Conservation (phyloP, 92 coral and sea anemone species). For the Porites lobata region DNA sequence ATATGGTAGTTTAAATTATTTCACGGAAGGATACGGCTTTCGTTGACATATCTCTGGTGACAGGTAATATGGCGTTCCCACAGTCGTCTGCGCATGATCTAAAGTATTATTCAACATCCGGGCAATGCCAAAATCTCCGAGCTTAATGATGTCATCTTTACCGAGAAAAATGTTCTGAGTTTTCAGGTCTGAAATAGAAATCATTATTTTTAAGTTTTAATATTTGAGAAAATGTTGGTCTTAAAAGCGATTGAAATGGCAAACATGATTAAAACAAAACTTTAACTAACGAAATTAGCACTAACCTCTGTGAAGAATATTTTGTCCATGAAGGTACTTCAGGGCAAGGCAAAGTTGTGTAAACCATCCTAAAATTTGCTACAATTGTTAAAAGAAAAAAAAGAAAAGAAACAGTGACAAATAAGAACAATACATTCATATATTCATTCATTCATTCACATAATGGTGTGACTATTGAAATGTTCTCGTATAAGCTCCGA, state of each 20-base stretch:
- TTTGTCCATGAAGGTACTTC: conserved; percentile 89
- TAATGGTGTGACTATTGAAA: no score
- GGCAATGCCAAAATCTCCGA: conserved; percentile 99
- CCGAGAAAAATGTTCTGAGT: conserved; percentile 91
- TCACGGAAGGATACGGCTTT: conserved; percentile 92
- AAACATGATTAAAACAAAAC: background rate
- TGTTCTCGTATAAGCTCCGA: no score
- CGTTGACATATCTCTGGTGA: conserved; percentile 98
- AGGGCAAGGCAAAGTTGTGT: conserved; percentile 91
- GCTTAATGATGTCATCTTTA: conserved; percentile 90
- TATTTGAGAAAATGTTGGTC: background rate
- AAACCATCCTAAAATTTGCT: conserved; percentile 93
- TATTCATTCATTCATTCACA: no score
- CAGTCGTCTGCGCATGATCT: conserved; percentile 98
- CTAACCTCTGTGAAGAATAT: conserved; percentile 94
- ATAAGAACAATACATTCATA: conserved; percentile 12
- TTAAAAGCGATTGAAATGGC: background rate
- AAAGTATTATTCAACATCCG: conserved; percentile 90
- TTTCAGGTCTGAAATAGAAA: conserved; percentile 83
- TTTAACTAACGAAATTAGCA: background rate
- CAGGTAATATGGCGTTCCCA: conserved; percentile 97
- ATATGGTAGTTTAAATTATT: background rate
- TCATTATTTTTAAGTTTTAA: background rate
- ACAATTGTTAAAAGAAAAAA: background rate
- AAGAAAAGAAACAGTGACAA: background rate